A percentile compares a stretch with the other conserved stretches of the same genome.
These are phyloP conservation scores for Idaea straminata DNA, from an alignment of 2,888 invertebrate species.

Conservation along the genomic window DNA sequence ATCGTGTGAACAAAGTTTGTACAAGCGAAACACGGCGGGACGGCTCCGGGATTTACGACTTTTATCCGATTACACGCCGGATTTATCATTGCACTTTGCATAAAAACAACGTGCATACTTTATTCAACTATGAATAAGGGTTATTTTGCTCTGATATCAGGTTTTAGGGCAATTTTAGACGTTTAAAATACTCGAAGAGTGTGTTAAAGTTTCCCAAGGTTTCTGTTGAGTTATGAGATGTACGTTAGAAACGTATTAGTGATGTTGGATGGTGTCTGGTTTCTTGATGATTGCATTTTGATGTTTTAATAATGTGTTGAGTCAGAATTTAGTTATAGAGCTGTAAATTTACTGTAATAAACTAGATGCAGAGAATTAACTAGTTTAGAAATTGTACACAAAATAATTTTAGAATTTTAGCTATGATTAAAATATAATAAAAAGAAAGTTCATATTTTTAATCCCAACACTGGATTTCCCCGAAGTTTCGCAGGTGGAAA, in stretches of 20 bases:
- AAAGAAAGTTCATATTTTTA: neutral
- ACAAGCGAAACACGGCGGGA: constrained; percentile 44
- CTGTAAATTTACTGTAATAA: neutral
- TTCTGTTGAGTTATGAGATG: neutral
- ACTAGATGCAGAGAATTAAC: neutral
- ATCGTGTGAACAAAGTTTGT: constrained; percentile 59
- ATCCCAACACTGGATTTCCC: neutral
- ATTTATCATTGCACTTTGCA: constrained; percentile 39
- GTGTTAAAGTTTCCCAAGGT: neutral
- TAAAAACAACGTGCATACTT: constrained; percentile 26
- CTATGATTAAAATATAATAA: neutral
- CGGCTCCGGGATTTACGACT: constrained; percentile 38
- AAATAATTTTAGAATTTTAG: neutral
- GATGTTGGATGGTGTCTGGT: neutral
- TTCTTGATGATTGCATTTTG: neutral
- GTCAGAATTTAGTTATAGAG: neutral
- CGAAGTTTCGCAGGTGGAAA: neutral
- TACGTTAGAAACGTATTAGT: neutral
- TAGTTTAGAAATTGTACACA: neutral
- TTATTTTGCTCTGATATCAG: constrained; percentile 9
- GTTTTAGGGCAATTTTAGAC: neutral
- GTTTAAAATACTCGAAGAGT: neutral
- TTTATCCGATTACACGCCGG: constrained; percentile 39
- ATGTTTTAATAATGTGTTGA: constrained; percentile 1
- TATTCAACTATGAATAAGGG: constrained; percentile 19